Percentiles rank a stretch among this genome's conserved stretches.
Evolutionary conservation across 2,888 invertebrate species (phyloP).

Genomic region (Chloromyia formosa): DNA sequence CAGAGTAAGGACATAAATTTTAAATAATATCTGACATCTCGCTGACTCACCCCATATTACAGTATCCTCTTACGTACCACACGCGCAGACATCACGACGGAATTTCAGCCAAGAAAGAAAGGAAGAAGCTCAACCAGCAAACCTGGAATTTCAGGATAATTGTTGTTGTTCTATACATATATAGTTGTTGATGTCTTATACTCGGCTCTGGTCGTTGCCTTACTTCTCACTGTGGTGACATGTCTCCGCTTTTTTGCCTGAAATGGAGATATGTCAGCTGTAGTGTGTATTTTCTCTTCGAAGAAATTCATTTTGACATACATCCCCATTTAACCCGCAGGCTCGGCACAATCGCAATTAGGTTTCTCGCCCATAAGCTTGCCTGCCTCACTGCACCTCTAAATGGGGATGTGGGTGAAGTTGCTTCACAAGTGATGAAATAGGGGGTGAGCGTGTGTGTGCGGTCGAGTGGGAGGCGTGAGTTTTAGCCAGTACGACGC

Average conservation of each 20-base stretch:
- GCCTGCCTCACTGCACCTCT: conserved; percentile 19
- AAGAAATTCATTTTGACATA: conserved; percentile 30
- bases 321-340: conserved; percentile 13
- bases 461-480: neutral
- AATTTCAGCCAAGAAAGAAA: conserved; percentile 6
- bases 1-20: too few species aligned
- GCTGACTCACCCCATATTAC: neutral
- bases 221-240: neutral
- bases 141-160: conserved; percentile 3
- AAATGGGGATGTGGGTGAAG: conserved; percentile 19
- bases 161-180: neutral
- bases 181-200: neutral
- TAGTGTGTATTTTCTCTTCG: neutral
- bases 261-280: conserved; percentile 31
- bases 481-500: neutral
- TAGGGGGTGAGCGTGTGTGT: neutral
- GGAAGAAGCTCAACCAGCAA: neutral
- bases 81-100: neutral
- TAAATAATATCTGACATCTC: too few species aligned
- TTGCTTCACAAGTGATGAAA: neutral
- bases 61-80: neutral
- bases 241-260: neutral
- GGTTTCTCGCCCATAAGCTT: conserved; percentile 1
- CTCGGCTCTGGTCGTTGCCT: too few species aligned
- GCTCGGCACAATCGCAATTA: conserved; percentile 41